Evolutionary conservation across 1,140 invertebrate species (phyloP), one percentile per base, ranked within the genome.

Genomic region (Trachelipus rathkii): DNA sequence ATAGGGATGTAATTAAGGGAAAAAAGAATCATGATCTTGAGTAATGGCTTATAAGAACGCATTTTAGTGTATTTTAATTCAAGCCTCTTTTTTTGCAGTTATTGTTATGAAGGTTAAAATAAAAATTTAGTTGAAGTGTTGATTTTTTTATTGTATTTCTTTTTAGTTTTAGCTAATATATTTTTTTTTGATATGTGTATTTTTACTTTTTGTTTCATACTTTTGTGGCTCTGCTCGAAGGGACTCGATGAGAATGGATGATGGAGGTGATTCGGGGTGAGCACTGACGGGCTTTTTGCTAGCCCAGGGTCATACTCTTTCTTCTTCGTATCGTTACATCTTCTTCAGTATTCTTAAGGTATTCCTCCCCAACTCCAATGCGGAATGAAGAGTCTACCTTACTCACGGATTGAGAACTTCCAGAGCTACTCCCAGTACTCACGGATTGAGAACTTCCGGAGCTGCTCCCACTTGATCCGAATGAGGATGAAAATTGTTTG

Each of bases 191-290:
- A 24, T 1, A 19, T 15, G n/a, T n/a, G n/a, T 11, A 4, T 24
- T 13, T 13, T 71, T 15, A 0, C 0, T 13, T 24, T 44, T 4
- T 11, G 0, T 24, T 13, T 44, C 50, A 8, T 81, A 81, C 79
- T 77, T 81, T 74, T 67, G 15, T n/a, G n/a, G n/a, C n/a, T 71
- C 46, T 24, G 46, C 43, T 74, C 79, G 8, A 76, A 76, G n/a
- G n/a, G 23, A 74, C 75, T 10, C 67, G 24, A 71, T 44, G 15
- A 74, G 44, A 81, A 73, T 13, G 79, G 77, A 21, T 81, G 77
- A 43, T 46, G 68, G 10, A 72, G 44, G 24, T 81, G n/a, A 77
- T 75, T 76, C 74, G n/a, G 23, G 66, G 66, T 0, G 77, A 78
- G n/a, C 67, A 81, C 70, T 19, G 69, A 13, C 21, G 68, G 74